A percentile compares a stretch with the other conserved stretches of the same genome.
These are phyloP conservation scores for Colossoma macropomum DNA, from an alignment of 2,113 vertebrate species.

Conservation along the genomic window DNA sequence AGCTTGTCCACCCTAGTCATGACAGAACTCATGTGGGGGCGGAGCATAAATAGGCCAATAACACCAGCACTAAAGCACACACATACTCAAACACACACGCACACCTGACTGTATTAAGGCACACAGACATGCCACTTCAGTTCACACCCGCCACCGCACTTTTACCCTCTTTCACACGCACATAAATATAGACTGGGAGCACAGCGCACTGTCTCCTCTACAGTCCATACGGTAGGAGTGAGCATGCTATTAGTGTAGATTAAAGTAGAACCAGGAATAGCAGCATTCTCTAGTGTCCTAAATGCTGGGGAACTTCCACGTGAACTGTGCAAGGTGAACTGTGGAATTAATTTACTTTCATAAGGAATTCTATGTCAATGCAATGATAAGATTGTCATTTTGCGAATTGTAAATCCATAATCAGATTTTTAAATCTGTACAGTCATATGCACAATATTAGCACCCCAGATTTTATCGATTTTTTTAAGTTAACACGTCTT, in stretches of 20 bases:
- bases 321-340: no score
- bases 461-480: no score
- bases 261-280: constrained; percentile 7
- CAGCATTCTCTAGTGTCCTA: constrained; percentile 17
- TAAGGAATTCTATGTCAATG: background rate
- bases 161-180: background rate
- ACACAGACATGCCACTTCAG: constrained; percentile 39
- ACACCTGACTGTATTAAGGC: constrained; percentile 10
- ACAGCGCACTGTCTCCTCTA: constrained; percentile 31
- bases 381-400: background rate
- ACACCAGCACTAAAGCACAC: constrained; percentile 17
- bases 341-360: background rate
- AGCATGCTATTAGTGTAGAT: constrained; percentile 50
- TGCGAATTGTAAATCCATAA: no score
- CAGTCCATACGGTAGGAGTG: constrained; percentile 22
- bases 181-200: background rate
- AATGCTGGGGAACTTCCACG: background rate
- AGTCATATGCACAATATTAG: no score
- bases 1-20: background rate
- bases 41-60: background rate
- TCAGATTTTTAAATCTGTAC: no score
- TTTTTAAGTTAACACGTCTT: no score
- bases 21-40: background rate
- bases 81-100: background rate
- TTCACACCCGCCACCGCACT: background rate